Evolutionary conservation across 2,797 vertebrate species (phyloP).

Genomic region (Alosa sapidissima): DNA sequence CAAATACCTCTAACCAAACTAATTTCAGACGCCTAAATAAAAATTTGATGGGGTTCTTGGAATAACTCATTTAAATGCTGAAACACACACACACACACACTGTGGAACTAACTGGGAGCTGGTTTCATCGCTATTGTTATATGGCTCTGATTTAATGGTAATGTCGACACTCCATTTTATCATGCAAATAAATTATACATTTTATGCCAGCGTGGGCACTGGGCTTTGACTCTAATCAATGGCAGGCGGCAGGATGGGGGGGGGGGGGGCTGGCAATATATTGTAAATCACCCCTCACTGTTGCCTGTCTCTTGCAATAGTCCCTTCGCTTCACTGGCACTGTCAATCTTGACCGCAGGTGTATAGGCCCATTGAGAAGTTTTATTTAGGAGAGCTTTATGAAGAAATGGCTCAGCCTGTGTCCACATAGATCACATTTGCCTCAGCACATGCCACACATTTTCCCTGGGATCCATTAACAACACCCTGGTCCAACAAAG

Average conservation of each 20-base stretch:
- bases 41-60: not conserved
- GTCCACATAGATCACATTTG: not conserved
- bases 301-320: not conserved
- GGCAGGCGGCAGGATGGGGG: not conserved
- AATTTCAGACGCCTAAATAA: not conserved
- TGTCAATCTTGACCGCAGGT: not conserved
- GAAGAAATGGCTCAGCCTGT: not conserved
- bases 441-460: not conserved
- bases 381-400: not conserved
- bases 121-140: constrained; percentile 6
- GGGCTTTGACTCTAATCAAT: not conserved
- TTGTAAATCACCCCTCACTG: not conserved
- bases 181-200: constrained; percentile 14
- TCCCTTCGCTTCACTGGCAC: not conserved
- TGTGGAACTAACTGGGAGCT: not conserved
- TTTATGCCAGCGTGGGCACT: not conserved
- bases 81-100: not conserved
- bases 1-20: not conserved
- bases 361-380: not conserved
- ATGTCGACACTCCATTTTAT: constrained; percentile 12
- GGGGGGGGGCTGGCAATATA: not conserved
- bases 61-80: not conserved
- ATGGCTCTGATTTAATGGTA: constrained; percentile 1
- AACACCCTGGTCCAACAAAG: not conserved
- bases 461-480: constrained; percentile 14